Percentiles rank a stretch among this genome's conserved stretches.
These are phyloP conservation scores for Strigops habroptila DNA, from an alignment of 2,113 vertebrate genomes.

Conservation along the genomic window DNA sequence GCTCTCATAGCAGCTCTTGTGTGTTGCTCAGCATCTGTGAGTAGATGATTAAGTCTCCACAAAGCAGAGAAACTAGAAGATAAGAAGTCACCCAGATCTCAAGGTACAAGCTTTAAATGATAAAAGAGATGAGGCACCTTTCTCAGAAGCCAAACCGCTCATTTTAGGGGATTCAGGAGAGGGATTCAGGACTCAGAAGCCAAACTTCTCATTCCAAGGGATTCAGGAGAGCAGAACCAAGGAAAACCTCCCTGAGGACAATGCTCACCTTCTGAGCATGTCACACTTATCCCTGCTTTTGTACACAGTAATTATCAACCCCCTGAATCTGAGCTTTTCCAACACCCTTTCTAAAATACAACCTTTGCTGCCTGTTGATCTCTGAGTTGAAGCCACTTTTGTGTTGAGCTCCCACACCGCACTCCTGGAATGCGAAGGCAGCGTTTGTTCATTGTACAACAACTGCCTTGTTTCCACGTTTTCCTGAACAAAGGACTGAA, in stretches of 20 bases:
- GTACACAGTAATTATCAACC: rapidly evolving
- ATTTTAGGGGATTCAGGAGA: background rate
- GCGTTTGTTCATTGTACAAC: background rate
- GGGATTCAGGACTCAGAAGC: background rate
- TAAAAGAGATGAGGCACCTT: background rate
- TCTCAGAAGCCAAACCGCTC: background rate
- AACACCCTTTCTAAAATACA: background rate
- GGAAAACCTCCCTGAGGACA: background rate
- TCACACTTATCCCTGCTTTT: background rate
- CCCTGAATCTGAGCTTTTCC: background rate
- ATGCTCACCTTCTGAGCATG: background rate
- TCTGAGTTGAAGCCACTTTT: background rate
- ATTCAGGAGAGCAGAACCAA: background rate
- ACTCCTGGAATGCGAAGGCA: background rate
- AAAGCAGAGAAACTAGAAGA: background rate
- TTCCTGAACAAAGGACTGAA: constrained; percentile 30
- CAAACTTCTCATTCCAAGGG: background rate
- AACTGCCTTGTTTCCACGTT: background rate
- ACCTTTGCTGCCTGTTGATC: background rate
- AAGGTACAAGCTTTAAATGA: background rate
- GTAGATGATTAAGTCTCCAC: background rate
- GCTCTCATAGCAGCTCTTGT: background rate
- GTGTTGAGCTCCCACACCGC: background rate
- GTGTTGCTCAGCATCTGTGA: background rate
- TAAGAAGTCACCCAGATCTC: background rate